Evolutionary conservation across 2,888 invertebrate genomes (phyloP).

Genomic region (Cetonia aurata): DNA sequence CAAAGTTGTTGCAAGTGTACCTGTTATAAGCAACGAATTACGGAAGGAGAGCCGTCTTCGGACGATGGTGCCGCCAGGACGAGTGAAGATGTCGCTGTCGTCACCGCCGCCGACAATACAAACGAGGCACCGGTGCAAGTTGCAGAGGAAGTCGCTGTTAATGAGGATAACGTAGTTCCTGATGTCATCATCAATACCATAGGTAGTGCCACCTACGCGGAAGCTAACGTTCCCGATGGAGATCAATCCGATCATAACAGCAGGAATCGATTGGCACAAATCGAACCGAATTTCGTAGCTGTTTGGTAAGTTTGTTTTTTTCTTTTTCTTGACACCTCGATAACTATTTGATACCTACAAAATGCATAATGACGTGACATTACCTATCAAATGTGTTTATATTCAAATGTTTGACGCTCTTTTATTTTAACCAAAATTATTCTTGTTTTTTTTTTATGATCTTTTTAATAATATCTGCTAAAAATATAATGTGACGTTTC

Average conservation of each 20-base stretch:
- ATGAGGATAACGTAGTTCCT: constrained; percentile 23
- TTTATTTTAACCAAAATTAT: too few relatives aligned
- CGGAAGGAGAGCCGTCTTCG: too few relatives aligned
- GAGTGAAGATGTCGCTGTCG: background rate
- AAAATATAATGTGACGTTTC: too few relatives aligned
- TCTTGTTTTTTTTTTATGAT: too few relatives aligned
- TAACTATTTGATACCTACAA: background rate
- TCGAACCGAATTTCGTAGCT: constrained; percentile 59
- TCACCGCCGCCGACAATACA: constrained; percentile 7
- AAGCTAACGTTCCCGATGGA: constrained; percentile 38
- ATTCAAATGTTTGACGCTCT: too few relatives aligned
- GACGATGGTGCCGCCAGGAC: background rate
- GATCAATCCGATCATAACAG: constrained; percentile 51
- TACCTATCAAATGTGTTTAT: too few relatives aligned
- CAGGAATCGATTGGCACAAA: constrained; percentile 55
- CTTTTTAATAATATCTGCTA: too few relatives aligned
- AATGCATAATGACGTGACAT: too few relatives aligned
- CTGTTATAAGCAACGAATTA: constrained; percentile 56
- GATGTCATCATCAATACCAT: constrained; percentile 5
- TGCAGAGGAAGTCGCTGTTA: constrained; percentile 37
- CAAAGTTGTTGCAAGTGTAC: constrained; percentile 63
- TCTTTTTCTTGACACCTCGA: background rate
- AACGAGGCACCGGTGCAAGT: constrained; percentile 21
- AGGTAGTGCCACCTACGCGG: too few relatives aligned
- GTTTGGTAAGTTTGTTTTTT: constrained; percentile 58